phyloP scores from a whole-genome alignment of 1,140 invertebrate genomes.

The Bathynomus jamesi region DNA sequence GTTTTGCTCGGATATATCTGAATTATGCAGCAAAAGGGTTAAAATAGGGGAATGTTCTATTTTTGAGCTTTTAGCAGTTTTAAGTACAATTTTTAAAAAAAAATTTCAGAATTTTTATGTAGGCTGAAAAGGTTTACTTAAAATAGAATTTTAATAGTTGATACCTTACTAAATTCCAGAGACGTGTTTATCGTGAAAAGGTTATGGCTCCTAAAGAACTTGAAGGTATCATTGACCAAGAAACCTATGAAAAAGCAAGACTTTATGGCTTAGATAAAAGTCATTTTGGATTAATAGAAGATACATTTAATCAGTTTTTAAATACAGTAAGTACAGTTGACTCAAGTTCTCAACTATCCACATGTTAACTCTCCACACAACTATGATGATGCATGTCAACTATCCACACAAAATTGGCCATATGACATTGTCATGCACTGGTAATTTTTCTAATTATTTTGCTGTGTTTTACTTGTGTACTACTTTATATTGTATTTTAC shows the following conservation, averaged over 20 bases:
- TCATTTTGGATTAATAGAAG: conserved; percentile 63
- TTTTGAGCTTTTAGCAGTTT: not conserved
- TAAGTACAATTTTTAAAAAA: no score
- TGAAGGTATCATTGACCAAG: conserved; percentile 63
- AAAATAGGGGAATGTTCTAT: not conserved
- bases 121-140: not conserved
- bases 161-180: conserved; percentile 51
- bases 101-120: not conserved
- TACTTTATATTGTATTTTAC: no score
- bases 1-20: no score
- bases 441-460: no score
- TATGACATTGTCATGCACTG: no score
- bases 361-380: no score
- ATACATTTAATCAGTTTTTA: conserved; percentile 61
- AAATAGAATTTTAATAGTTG: not conserved
- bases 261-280: conserved; percentile 76
- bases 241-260: conserved; percentile 80
- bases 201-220: conserved; percentile 58
- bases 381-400: no score
- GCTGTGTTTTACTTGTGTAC: no score
- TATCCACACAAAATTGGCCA: no score
- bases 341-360: no score
- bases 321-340: conserved; percentile 61
- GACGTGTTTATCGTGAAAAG: conserved; percentile 61
- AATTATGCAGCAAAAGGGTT: no score